phyloP scores from a whole-genome alignment of 2,113 vertebrate genomes.

The Trogon surrucura region DNA sequence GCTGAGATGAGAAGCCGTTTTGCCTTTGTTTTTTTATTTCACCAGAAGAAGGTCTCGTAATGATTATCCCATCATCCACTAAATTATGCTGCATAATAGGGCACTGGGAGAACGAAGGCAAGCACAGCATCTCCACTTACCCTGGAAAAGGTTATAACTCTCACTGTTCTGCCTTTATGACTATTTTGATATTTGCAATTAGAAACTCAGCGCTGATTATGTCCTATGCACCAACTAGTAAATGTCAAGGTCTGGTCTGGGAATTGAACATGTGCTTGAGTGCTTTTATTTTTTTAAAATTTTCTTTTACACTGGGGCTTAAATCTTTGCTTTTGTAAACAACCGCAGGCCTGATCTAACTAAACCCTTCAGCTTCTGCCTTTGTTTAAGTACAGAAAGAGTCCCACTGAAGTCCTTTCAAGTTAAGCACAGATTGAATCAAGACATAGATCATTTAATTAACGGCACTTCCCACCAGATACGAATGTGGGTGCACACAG shows the following conservation, averaged over 20 bases:
- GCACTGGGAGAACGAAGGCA: background rate
- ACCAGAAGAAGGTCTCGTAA: background rate
- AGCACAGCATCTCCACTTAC: background rate
- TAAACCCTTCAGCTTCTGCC: background rate
- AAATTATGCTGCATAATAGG: background rate
- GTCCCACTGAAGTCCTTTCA: background rate
- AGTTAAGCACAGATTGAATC: background rate
- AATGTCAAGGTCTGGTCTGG: background rate
- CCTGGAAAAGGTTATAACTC: background rate
- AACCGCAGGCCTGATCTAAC: background rate
- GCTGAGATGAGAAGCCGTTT: background rate
- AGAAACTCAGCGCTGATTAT: background rate
- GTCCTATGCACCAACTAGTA: background rate
- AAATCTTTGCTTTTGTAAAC: background rate
- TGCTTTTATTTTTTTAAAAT: accelerated
- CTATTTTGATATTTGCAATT: background rate
- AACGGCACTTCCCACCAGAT: background rate
- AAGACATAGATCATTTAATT: background rate
- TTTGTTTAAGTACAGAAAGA: background rate
- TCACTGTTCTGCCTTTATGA: background rate
- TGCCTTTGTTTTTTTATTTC: background rate
- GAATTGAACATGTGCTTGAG: background rate
- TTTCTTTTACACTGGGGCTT: background rate
- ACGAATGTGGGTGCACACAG: background rate
- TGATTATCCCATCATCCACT: background rate